Base-by-base conservation (phyloP, 2,888 invertebrate genomes). In the Chrysolina oricalcia region DNA sequence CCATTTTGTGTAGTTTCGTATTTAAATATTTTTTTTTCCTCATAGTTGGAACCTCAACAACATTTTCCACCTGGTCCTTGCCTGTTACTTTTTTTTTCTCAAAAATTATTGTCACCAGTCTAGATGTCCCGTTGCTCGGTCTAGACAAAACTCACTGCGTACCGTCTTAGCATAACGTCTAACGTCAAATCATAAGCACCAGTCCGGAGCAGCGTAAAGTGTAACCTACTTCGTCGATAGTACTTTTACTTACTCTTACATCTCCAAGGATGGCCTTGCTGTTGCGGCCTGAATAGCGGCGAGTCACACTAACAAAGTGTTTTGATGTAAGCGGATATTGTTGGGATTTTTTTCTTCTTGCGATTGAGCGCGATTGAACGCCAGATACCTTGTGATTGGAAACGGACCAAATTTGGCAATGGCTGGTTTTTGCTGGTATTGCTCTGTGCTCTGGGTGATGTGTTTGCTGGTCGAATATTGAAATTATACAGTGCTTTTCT, bases 221-320 rank as follows among this genome's bases (percentile, higher is more conserved):
- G 78, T 83, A 83, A 83, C 83, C 83, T 77, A 83, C 82, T 83
- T 83, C 73, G 79, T 76, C 75, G 74, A 75, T 73, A 78, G 78
- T 80, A 83, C 83, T 83, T 83, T 83, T 83, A 83, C 83, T 82
- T 79, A 77, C 80, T 80, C 78, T 78, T 77, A 77, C 79, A 74
- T 80, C 76, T 76, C 78, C 83, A 83, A 83, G 83, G 83, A 78
- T 82, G 83, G 78, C 83, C 83, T 83, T 83, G 83, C 78, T 72
- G 72, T 73, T 80, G 70, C 78, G 82, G 78, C 83, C 83, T 83
- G 81, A 83, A 83, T 83, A 83, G 76, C 81, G 81, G 76, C 76
- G 72, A 78, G 72, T 78, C 78, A 75, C 73, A 76, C 76, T 27
- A 66, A 48, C 66, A 46, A 66, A 66, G 53, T 68, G 68, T 68